These are phyloP conservation scores for Euleptes europaea DNA, from an alignment of 2,113 vertebrate species.

Conservation along the genomic window DNA sequence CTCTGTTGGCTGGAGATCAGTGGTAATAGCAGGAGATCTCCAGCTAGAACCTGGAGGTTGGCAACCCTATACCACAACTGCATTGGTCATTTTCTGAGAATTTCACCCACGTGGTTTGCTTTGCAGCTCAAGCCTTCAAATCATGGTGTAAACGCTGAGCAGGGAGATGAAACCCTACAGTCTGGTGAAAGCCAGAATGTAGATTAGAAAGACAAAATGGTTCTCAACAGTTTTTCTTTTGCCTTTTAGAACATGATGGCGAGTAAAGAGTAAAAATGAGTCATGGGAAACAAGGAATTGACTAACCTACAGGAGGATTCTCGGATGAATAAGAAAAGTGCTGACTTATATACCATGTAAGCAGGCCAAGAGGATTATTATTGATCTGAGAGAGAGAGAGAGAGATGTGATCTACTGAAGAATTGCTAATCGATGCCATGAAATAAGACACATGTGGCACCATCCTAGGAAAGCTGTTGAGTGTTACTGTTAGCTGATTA, in stretches of 20 bases:
- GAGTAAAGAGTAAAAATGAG: background rate
- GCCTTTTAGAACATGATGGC: background rate
- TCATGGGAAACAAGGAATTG: background rate
- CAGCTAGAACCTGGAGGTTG: no score
- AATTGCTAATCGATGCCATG: background rate
- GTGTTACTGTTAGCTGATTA: background rate
- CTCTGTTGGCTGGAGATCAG: no score
- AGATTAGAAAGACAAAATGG: background rate
- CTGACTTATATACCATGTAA: slow-evolving; percentile 6
- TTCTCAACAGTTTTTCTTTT: background rate
- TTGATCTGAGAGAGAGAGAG: slow-evolving; percentile 11
- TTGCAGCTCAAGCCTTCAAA: no score
- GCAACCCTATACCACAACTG: no score
- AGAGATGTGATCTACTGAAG: slow-evolving; percentile 1
- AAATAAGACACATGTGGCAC: background rate
- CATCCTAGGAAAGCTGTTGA: background rate
- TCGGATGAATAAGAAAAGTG: slow-evolving; percentile 6
- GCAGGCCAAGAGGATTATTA: background rate
- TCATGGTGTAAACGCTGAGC: background rate
- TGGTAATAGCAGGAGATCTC: no score
- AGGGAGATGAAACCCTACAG: background rate
- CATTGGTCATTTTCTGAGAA: no score
- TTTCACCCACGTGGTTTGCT: no score
- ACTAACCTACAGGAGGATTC: background rate
- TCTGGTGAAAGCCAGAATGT: no score